Percentiles rank a stretch among this genome's conserved stretches.
Evolutionary conservation across 2,113 vertebrate genomes (phyloP).

Genomic region (Chionodraco myersi): DNA sequence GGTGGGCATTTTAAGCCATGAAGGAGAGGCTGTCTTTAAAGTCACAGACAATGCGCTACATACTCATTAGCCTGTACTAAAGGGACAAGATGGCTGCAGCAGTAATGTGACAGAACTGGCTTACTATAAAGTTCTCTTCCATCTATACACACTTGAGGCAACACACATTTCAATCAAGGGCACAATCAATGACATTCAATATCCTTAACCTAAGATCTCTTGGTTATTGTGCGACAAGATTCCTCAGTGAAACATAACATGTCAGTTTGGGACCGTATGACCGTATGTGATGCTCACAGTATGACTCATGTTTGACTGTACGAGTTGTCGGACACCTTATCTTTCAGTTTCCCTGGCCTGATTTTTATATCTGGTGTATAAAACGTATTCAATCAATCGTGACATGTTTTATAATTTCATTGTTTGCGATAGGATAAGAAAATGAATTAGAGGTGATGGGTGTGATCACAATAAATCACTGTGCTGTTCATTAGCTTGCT

Average conservation of each 20-base stretch:
- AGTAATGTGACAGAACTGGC: background rate
- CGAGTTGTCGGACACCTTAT: constrained; percentile 23
- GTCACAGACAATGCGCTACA: background rate
- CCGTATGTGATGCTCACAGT: background rate
- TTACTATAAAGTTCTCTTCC: background rate
- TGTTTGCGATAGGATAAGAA: background rate
- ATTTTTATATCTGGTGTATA: background rate
- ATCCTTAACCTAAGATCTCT: background rate
- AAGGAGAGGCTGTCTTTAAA: constrained; percentile 15
- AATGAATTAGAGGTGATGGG: background rate
- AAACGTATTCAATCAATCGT: background rate
- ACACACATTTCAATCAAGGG: no score
- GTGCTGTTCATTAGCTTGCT: background rate
- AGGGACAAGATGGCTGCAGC: background rate
- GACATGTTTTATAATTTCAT: background rate
- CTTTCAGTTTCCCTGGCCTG: background rate
- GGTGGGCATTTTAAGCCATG: constrained; percentile 2
- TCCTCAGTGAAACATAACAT: background rate
- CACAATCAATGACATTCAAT: no score
- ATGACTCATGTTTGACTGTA: constrained; percentile 36
- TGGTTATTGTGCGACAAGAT: background rate
- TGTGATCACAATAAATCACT: background rate
- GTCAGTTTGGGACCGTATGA: background rate
- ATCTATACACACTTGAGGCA: no score
- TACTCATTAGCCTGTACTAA: constrained; percentile 9